These are phyloP conservation scores for Picathartes gymnocephalus DNA, from an alignment of 2,113 vertebrate species.

Conservation along the genomic window DNA sequence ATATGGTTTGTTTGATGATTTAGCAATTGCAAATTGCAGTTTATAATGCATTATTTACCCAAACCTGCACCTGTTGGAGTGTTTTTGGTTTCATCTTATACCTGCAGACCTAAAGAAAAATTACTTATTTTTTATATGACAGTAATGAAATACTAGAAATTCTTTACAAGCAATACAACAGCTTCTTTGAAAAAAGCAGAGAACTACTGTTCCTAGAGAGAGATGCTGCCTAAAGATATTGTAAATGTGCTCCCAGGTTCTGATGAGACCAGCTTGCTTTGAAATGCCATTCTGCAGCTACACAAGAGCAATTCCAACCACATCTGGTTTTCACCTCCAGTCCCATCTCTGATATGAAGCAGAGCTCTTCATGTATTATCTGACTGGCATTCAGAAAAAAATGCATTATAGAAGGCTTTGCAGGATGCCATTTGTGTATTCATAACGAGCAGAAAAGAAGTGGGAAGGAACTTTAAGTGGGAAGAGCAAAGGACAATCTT, in stretches of 20 bases:
- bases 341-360: not conserved
- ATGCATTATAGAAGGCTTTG: not conserved
- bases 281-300: not conserved
- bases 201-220: not conserved
- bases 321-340: not conserved
- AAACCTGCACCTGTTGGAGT: not conserved
- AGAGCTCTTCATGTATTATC: not conserved
- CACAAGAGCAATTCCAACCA: not conserved
- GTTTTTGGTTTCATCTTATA: not conserved
- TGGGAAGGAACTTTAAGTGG: not conserved
- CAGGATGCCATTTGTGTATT: not conserved
- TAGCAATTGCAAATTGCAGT: not conserved
- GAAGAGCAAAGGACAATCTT: not conserved
- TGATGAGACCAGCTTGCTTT: not conserved
- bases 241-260: not conserved
- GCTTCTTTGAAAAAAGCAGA: not conserved
- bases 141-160: constrained; percentile 9
- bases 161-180: not conserved
- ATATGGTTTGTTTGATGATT: not conserved
- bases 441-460: not conserved
- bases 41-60: not conserved
- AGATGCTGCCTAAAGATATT: not conserved
- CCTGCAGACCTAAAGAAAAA: not conserved
- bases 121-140: not conserved
- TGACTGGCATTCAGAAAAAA: not conserved